Percentiles rank a stretch among this genome's conserved stretches.
phyloP scores from a whole-genome alignment of 1,140 invertebrate genomes.

The Probaryconus sp. region DNA sequence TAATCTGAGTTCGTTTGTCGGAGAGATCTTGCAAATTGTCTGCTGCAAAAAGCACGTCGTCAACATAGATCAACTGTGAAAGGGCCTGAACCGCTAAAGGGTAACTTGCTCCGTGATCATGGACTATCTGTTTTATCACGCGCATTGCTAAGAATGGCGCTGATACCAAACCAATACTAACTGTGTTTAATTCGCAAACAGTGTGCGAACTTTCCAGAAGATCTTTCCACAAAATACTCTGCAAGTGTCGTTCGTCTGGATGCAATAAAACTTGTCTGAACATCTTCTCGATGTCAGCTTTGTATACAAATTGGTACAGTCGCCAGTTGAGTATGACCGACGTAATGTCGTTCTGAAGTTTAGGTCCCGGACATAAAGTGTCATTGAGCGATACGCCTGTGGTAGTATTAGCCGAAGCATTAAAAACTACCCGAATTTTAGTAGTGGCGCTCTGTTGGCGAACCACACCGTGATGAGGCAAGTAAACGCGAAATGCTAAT shows the following conservation, averaged over 20 bases:
- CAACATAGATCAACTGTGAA: neutral
- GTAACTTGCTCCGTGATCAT: neutral
- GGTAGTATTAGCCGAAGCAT: neutral
- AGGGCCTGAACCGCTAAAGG: neutral
- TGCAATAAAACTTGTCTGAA: conserved; percentile 58
- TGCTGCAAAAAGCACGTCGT: neutral
- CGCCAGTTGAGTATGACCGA: neutral
- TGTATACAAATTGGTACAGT: neutral
- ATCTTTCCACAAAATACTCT: conserved; percentile 68
- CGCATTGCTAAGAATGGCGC: conserved; percentile 68
- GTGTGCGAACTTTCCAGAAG: conserved; percentile 31
- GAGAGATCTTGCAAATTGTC: too few species aligned
- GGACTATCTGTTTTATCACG: conserved; percentile 14
- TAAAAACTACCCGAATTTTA: neutral
- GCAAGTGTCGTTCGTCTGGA: neutral
- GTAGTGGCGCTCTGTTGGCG: neutral
- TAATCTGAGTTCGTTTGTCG: too few species aligned
- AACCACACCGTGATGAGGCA: conserved; percentile 7
- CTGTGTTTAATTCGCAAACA: conserved; percentile 60
- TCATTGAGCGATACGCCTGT: neutral
- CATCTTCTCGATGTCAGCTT: conserved; percentile 65
- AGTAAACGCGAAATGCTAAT: neutral
- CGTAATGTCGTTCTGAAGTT: conserved; percentile 61
- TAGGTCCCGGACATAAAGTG: neutral
- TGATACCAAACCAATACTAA: conserved; percentile 63